These are phyloP conservation scores for Thaumatotibia leucotreta DNA, from an alignment of 1,140 invertebrate genomes.

Conservation along the genomic window DNA sequence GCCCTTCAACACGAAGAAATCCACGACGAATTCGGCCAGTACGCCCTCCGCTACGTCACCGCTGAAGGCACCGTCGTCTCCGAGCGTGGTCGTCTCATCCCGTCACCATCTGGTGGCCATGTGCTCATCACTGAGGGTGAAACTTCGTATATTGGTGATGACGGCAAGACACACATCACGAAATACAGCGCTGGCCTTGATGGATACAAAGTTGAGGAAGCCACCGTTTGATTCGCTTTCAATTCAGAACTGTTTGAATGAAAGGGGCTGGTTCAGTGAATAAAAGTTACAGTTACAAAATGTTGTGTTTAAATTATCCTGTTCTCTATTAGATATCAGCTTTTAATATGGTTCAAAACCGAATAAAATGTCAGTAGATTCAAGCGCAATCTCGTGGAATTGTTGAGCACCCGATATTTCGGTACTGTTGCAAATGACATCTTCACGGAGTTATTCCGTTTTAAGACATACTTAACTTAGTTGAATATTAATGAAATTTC, in stretches of 20 bases:
- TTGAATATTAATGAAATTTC: no score
- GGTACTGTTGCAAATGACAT: no score
- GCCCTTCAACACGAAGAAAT: slow-evolving; percentile 47
- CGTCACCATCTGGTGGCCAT: slow-evolving; percentile 38
- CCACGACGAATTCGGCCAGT: slow-evolving; percentile 60
- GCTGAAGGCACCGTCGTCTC: slow-evolving; percentile 55
- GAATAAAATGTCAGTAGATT: no score
- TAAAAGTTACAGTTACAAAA: neutral
- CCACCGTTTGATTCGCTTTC: neutral
- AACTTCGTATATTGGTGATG: slow-evolving; percentile 46
- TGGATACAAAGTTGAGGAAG: slow-evolving; percentile 44
- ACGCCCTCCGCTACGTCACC: slow-evolving; percentile 56
- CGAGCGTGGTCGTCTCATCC: slow-evolving; percentile 53
- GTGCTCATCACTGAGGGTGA: slow-evolving; percentile 51
- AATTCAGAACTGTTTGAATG: neutral
- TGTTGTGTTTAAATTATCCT: neutral
- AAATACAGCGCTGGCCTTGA: slow-evolving; percentile 57
- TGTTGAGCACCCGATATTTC: no score
- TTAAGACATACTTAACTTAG: no score
- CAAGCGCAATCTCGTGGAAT: no score
- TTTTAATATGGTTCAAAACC: no score
- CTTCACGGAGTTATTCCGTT: no score
- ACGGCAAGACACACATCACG: slow-evolving; percentile 51
- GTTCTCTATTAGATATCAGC: no score
- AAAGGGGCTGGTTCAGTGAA: neutral